These are phyloP conservation scores for Oncorhynchus nerka DNA, from an alignment of 2,113 vertebrate species.

Conservation along the genomic window DNA sequence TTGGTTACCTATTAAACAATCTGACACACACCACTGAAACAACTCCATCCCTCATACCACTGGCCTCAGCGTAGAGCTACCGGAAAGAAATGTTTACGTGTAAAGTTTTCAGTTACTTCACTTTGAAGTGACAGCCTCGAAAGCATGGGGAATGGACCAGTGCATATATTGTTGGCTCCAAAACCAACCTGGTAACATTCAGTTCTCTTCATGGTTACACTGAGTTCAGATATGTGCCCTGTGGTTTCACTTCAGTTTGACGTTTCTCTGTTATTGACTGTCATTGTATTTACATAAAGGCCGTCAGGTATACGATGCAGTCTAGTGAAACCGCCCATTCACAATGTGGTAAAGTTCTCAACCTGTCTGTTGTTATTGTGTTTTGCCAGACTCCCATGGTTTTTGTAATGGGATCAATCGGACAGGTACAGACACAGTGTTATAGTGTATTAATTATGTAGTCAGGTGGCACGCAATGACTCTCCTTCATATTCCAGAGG, in stretches of 20 bases:
- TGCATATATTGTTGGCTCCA: neutral
- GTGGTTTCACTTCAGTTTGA: neutral
- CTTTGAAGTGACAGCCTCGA: no score
- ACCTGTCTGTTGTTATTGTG: neutral
- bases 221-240: neutral
- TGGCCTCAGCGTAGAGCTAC: neutral
- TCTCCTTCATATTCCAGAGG: neutral
- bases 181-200: constrained; percentile 5
- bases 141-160: no score
- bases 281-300: neutral
- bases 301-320: neutral
- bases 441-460: neutral
- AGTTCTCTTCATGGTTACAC: neutral
- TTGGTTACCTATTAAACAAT: constrained; percentile 4
- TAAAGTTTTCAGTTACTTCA: no score
- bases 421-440: no score
- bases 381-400: neutral
- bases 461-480: neutral
- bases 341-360: neutral
- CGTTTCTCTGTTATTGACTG: neutral
- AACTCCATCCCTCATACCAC: constrained; percentile 1
- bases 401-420: neutral
- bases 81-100: no score
- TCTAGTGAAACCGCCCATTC: neutral
- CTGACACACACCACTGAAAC: neutral